Percentiles rank a stretch among this genome's conserved stretches.
Evolutionary conservation across 2,113 vertebrate species (phyloP).

Genomic region (Gobius niger): DNA sequence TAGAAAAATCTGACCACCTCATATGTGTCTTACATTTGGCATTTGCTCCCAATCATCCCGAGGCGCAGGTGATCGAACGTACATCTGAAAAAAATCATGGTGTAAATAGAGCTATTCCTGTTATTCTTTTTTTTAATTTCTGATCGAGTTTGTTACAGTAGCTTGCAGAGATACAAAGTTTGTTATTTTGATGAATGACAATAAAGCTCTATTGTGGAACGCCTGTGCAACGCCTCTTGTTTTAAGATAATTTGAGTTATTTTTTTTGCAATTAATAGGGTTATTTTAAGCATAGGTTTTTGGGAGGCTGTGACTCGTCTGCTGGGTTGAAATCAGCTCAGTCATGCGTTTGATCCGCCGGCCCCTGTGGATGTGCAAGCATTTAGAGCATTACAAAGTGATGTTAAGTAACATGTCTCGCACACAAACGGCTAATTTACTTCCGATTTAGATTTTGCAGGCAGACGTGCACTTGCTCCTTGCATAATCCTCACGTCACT

Average conservation of each 20-base stretch:
- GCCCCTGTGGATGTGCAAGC: constrained; percentile 18
- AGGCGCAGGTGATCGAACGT: constrained; percentile 39
- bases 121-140: constrained; percentile 34
- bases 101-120: constrained; percentile 69
- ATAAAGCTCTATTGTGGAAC: constrained; percentile 75
- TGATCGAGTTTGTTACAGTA: constrained; percentile 75
- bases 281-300: neutral
- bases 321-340: constrained; percentile 2
- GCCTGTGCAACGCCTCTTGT: constrained; percentile 35
- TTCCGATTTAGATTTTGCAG: neutral
- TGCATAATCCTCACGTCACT: neutral
- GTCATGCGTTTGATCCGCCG: constrained; percentile 20
- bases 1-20: constrained; percentile 38
- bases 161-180: constrained; percentile 72
- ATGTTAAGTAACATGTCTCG: neutral
- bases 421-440: neutral
- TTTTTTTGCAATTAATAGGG: neutral
- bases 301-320: constrained; percentile 18
- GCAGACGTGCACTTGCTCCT: neutral
- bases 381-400: constrained; percentile 23
- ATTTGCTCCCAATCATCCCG: constrained; percentile 24
- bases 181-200: constrained; percentile 71
- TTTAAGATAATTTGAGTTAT: neutral
- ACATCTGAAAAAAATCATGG: constrained; percentile 49
- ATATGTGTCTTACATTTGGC: constrained; percentile 52